These are phyloP conservation scores for Melipona quadrifasciata DNA, from an alignment of 1,140 invertebrate genomes.

Conservation along the genomic window DNA sequence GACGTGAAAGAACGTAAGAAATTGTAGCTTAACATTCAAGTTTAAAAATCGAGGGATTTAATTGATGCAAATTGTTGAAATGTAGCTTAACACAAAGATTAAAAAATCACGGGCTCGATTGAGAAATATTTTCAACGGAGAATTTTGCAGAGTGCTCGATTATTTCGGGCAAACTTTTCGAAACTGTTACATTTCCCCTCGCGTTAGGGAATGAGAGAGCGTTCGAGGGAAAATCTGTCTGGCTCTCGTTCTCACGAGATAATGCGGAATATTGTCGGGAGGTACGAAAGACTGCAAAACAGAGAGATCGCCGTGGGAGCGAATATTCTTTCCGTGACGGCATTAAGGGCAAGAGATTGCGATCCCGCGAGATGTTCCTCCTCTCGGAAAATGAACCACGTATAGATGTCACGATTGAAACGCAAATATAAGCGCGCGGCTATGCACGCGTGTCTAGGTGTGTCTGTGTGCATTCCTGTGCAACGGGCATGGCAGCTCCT, in stretches of 20 bases:
- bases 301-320: neutral
- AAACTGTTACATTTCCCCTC: neutral
- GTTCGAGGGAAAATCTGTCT: neutral
- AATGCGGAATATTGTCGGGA: neutral
- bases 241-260: neutral
- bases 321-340: constrained; percentile 15
- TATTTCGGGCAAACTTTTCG: neutral
- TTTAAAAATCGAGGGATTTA: no score
- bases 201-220: neutral
- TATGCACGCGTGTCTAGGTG: neutral
- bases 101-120: neutral
- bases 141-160: neutral
- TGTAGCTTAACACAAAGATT: no score
- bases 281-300: neutral
- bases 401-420: constrained; percentile 44
- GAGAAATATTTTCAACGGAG: neutral
- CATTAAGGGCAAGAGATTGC: constrained; percentile 41
- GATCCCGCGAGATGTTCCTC: constrained; percentile 1
- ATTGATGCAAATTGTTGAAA: no score
- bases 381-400: constrained; percentile 41
- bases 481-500: no score
- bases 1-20: no score
- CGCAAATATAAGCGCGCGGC: constrained; percentile 3
- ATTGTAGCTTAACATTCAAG: no score
- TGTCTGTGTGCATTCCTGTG: neutral